phyloP scores from a whole-genome alignment of 2,113 vertebrate genomes.

The Cynoglossus semilaevis region DNA sequence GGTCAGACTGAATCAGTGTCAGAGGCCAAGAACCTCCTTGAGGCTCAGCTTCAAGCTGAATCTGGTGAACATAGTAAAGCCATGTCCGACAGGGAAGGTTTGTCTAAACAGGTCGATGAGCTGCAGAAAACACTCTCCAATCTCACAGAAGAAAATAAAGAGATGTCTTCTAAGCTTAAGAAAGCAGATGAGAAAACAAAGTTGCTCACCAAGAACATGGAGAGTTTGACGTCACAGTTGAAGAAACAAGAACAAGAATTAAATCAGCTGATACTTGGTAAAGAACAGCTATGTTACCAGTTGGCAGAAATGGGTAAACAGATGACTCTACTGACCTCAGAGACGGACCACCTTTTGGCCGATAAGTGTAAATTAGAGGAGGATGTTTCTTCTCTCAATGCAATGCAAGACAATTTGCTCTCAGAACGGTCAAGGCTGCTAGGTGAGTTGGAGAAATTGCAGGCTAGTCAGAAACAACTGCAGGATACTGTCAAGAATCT shows the following conservation, averaged over 20 bases:
- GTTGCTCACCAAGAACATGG: conserved; percentile 69
- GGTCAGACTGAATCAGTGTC: conserved; percentile 65
- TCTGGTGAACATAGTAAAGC: conserved; percentile 69
- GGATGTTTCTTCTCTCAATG: conserved; percentile 70
- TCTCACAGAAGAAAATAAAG: conserved; percentile 72
- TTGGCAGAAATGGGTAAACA: conserved; percentile 68
- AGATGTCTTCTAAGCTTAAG: conserved; percentile 72
- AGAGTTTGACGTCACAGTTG: conserved; percentile 64
- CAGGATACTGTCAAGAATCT: conserved; percentile 67
- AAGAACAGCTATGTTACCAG: conserved; percentile 59
- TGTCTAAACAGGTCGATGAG: conserved; percentile 68
- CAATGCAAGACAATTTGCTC: conserved; percentile 56
- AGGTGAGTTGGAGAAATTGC: conserved; percentile 66
- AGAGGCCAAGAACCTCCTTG: conserved; percentile 70
- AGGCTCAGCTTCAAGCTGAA: conserved; percentile 66
- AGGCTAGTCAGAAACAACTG: conserved; percentile 56
- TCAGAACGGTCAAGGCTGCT: conserved; percentile 59
- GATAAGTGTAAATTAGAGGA: conserved; percentile 59
- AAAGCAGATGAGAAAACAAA: conserved; percentile 75
- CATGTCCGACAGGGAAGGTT: conserved; percentile 57
- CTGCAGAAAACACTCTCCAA: conserved; percentile 67
- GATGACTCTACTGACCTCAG: conserved; percentile 62
- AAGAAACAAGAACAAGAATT: conserved; percentile 69
- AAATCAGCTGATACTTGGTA: conserved; percentile 64
- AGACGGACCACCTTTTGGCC: conserved; percentile 73